phyloP scores from a whole-genome alignment of 2,888 invertebrate genomes.

The Lydus trimaculatus region DNA sequence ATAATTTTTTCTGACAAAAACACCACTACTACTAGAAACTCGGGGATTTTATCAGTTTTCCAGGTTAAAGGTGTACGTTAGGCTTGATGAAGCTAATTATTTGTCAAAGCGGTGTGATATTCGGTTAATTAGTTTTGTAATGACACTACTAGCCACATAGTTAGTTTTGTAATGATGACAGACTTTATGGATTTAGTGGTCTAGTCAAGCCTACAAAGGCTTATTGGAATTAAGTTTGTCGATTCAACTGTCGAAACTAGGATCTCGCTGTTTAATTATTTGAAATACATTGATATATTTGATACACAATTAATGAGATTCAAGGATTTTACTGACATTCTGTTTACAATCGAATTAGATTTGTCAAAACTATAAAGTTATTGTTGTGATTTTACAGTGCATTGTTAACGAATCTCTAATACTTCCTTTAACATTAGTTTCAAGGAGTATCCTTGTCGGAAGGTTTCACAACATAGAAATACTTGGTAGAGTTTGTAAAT shows the following conservation, averaged over 20 bases:
- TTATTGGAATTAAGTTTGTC: background rate
- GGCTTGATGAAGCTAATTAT: background rate
- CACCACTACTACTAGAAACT: no score
- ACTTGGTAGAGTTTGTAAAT: no score
- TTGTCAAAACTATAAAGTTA: no score
- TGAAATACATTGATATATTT: background rate
- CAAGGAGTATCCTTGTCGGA: no score
- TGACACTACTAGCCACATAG: background rate
- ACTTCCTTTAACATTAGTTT: no score
- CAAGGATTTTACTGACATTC: background rate
- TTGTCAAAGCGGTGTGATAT: background rate
- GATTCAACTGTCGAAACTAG: background rate
- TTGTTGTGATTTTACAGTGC: no score
- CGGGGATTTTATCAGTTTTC: no score
- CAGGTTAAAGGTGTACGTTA: no score
- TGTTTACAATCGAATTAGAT: no score
- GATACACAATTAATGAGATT: background rate
- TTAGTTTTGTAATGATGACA: background rate
- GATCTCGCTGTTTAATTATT: background rate
- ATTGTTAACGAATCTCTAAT: no score
- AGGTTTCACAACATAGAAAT: no score
- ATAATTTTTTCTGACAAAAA: no score
- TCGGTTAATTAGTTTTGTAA: background rate
- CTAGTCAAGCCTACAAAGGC: background rate
- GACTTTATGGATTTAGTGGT: background rate